phyloP scores from a whole-genome alignment of 2,888 invertebrate species.

The Lepidonotus clava region DNA sequence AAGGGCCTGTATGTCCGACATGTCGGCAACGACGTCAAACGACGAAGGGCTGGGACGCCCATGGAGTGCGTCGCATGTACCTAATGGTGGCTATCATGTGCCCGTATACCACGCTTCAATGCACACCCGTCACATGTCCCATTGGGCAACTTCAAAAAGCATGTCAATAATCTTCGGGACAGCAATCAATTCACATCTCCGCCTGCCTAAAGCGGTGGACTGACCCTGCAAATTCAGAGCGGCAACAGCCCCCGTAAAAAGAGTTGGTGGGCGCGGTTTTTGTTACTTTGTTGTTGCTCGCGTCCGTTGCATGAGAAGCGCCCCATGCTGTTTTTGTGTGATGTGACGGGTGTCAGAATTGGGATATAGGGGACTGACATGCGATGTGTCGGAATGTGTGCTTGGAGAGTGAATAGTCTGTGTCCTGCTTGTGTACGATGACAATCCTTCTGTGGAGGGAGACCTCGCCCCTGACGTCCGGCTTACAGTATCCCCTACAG shows the following conservation, averaged over 20 bases:
- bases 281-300: background rate
- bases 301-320: background rate
- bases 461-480: too few species aligned
- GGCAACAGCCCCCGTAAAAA: background rate
- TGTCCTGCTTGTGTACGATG: too few species aligned
- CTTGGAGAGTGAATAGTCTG: too few species aligned
- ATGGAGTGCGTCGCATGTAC: background rate
- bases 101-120: background rate
- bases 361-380: background rate
- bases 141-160: background rate
- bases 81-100: background rate
- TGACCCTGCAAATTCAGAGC: background rate
- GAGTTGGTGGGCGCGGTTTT: background rate
- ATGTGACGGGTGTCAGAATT: background rate
- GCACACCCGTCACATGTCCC: background rate
- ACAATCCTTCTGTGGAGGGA: too few species aligned
- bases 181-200: conserved; percentile 8
- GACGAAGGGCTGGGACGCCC: too few species aligned
- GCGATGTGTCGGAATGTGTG: background rate
- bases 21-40: too few species aligned
- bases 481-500: too few species aligned
- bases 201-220: background rate
- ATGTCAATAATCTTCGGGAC: background rate
- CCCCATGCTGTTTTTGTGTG: background rate
- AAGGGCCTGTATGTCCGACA: too few species aligned